Percentiles rank a stretch among this genome's conserved stretches.
These are phyloP conservation scores for Tenualosa thibaudeaui DNA, from an alignment of 2,797 vertebrate genomes.

Conservation along the genomic window DNA sequence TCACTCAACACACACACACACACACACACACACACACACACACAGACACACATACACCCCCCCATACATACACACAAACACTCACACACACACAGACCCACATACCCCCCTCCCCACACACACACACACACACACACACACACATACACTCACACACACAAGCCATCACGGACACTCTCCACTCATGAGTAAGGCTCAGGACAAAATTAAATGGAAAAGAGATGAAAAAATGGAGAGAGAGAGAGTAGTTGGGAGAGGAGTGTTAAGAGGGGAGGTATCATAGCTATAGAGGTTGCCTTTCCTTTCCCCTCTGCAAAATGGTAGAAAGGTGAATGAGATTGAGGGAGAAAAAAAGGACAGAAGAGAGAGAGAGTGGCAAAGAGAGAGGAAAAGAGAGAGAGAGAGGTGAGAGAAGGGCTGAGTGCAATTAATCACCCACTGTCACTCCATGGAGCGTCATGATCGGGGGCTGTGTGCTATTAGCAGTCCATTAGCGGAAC, in stretches of 20 bases:
- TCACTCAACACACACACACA: neutral
- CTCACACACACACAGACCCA: neutral
- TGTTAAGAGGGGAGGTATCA: neutral
- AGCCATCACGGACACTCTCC: neutral
- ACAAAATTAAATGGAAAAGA: neutral
- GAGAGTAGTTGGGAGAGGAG: neutral
- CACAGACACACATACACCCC: too few species aligned
- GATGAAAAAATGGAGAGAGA: neutral
- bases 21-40: too few species aligned
- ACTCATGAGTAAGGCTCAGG: neutral
- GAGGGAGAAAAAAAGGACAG: neutral
- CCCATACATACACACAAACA: too few species aligned
- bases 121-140: too few species aligned
- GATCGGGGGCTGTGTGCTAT: constrained; percentile 72
- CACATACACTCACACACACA: neutral
- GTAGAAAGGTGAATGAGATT: neutral
- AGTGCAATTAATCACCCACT: constrained; percentile 77
- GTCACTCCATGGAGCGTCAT: constrained; percentile 69
- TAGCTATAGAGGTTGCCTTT: neutral
- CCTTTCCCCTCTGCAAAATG: constrained; percentile 11
- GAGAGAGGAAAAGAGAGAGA: neutral
- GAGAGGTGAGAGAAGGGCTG: constrained; percentile 50
- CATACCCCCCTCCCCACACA: too few species aligned
- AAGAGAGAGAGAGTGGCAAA: neutral
- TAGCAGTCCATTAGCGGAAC: constrained; percentile 82